Conservation (phyloP, 2,888 invertebrate genomes). For the Nudaria mundana region DNA sequence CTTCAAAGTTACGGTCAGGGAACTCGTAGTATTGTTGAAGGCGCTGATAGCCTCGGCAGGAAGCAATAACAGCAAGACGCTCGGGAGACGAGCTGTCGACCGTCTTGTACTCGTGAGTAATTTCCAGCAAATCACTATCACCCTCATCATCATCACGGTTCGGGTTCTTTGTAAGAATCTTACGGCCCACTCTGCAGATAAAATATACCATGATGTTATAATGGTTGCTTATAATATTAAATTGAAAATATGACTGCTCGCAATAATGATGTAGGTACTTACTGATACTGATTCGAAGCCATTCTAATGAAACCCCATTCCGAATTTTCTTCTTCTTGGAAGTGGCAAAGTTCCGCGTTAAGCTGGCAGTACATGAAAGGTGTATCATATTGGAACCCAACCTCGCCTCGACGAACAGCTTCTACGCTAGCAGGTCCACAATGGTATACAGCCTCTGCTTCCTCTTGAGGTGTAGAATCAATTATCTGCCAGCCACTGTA, state of each 20-base stretch:
- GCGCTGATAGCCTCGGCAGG: slow-evolving; percentile 83
- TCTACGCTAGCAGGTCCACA: slow-evolving; percentile 85
- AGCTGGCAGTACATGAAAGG: slow-evolving; percentile 89
- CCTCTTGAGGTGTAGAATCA: slow-evolving; percentile 89
- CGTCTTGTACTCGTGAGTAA: slow-evolving; percentile 84
- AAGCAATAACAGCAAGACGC: slow-evolving; percentile 84
- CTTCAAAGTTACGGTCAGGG: slow-evolving; percentile 81
- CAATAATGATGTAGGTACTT: no score
- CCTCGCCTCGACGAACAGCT: slow-evolving; percentile 87
- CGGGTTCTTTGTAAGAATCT: slow-evolving; percentile 84
- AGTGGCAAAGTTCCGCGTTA: slow-evolving; percentile 88
- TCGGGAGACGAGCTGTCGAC: slow-evolving; percentile 84
- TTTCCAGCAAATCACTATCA: slow-evolving; percentile 84
- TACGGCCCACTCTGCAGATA: slow-evolving; percentile 82
- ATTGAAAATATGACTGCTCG: no score
- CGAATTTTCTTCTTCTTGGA: slow-evolving; percentile 85
- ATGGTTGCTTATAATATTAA: no score
- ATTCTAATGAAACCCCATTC: slow-evolving; percentile 85
- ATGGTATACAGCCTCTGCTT: slow-evolving; percentile 81
- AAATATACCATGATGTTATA: not conserved
- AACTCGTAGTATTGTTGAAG: slow-evolving; percentile 83
- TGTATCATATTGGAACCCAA: slow-evolving; percentile 87
- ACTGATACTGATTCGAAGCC: slow-evolving; percentile 85
- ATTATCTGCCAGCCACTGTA: slow-evolving; percentile 93
- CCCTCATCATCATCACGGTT: slow-evolving; percentile 83